phyloP scores from a whole-genome alignment of 2,113 vertebrate genomes.

The Halichoeres trimaculatus region DNA sequence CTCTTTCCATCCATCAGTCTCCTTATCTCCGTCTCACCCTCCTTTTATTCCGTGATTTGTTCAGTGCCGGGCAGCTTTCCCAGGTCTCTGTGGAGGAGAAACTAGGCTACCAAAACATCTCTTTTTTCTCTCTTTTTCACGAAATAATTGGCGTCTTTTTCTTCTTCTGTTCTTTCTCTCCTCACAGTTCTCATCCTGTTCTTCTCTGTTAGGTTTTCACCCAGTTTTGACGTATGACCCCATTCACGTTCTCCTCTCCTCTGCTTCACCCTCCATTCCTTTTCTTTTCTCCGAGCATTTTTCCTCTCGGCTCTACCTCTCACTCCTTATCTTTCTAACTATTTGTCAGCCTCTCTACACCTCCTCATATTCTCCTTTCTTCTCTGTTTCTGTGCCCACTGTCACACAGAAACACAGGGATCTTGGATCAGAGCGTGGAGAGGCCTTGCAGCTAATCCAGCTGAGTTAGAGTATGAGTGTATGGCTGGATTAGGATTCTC shows the following conservation, averaged over 20 bases:
- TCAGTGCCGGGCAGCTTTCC: slow-evolving; percentile 41
- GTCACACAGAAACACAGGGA: slow-evolving; percentile 32
- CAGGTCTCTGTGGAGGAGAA: slow-evolving; percentile 59
- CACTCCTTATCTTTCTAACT: slow-evolving; percentile 5
- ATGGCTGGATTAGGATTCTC: slow-evolving; percentile 61
- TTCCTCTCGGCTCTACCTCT: not conserved
- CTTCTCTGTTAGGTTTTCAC: slow-evolving; percentile 19
- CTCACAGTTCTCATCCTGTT: slow-evolving; percentile 30
- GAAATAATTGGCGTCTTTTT: slow-evolving; percentile 33
- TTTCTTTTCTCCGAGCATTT: slow-evolving; percentile 24
- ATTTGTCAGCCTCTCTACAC: not conserved
- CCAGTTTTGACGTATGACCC: slow-evolving; percentile 34
- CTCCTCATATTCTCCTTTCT: slow-evolving; percentile 5
- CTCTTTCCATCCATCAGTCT: slow-evolving; percentile 61
- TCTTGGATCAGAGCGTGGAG: slow-evolving; percentile 45
- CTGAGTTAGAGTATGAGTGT: slow-evolving; percentile 29
- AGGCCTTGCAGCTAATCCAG: slow-evolving; percentile 55
- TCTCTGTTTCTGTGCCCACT: slow-evolving; percentile 1
- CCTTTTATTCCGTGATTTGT: slow-evolving; percentile 55
- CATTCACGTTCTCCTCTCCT: slow-evolving; percentile 21
- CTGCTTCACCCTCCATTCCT: slow-evolving; percentile 1
- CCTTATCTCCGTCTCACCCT: slow-evolving; percentile 60
- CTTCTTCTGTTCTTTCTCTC: not conserved
- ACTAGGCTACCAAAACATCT: slow-evolving; percentile 47
- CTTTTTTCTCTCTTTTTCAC: slow-evolving; percentile 1